phyloP scores from a whole-genome alignment of 2,888 invertebrate species.

The Maniola hyperantus region DNA sequence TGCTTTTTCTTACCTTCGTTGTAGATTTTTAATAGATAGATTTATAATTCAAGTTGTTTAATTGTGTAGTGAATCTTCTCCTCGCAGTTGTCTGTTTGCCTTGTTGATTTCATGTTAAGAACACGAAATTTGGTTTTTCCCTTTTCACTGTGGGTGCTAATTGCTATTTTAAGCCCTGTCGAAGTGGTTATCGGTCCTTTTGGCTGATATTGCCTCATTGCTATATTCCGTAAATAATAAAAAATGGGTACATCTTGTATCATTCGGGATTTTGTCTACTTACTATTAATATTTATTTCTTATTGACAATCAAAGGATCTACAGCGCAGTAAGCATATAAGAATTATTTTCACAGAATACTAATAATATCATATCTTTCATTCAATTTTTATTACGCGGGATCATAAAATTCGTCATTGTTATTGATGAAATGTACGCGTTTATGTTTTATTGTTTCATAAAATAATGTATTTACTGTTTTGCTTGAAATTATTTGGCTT shows the following conservation, averaged over 20 bases:
- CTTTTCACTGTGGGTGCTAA: too few relatives aligned
- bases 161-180: too few relatives aligned
- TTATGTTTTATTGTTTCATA: conserved; percentile 63
- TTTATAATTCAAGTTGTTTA: too few relatives aligned
- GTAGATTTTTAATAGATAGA: too few relatives aligned
- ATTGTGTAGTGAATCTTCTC: too few relatives aligned
- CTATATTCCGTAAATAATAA: too few relatives aligned
- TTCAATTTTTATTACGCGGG: conserved; percentile 38
- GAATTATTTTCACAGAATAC: conserved; percentile 3
- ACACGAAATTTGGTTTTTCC: too few relatives aligned
- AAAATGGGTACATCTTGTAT: too few relatives aligned
- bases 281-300: neutral
- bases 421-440: conserved; percentile 58
- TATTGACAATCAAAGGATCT: neutral
- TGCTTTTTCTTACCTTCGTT: neutral
- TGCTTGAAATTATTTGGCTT: conserved; percentile 46
- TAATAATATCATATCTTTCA: conserved; percentile 29
- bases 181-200: too few relatives aligned
- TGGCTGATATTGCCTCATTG: too few relatives aligned
- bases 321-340: neutral
- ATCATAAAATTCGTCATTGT: conserved; percentile 52
- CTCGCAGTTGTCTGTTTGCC: too few relatives aligned
- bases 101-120: too few relatives aligned
- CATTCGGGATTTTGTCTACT: neutral
- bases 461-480: conserved; percentile 56